phyloP scores from a whole-genome alignment of 1,140 invertebrate genomes.

The Drosophila nannoptera region DNA sequence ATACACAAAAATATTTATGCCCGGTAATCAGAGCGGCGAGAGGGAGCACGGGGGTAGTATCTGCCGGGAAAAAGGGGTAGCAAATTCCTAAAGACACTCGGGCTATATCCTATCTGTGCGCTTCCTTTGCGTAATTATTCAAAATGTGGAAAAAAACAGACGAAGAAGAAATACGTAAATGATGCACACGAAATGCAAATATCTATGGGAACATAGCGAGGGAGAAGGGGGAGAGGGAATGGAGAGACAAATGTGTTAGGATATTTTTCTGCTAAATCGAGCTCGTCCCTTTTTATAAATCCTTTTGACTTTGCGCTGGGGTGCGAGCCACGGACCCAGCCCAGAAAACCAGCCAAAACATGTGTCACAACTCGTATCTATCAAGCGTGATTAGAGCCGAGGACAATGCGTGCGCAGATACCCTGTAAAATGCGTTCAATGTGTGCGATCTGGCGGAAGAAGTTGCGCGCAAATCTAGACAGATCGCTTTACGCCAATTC shows the following conservation, averaged over 20 bases:
- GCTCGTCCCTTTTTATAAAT: constrained; percentile 58
- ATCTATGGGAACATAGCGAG: constrained; percentile 49
- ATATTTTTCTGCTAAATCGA: constrained; percentile 76
- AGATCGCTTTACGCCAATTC: no score
- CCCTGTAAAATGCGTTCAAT: constrained; percentile 15
- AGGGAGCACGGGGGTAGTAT: not conserved
- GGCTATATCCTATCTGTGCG: constrained; percentile 53
- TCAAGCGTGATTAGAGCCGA: constrained; percentile 28
- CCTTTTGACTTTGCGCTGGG: constrained; percentile 71
- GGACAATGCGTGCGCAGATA: not conserved
- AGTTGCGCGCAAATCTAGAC: no score
- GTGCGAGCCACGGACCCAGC: constrained; percentile 61
- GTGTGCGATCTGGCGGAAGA: not conserved
- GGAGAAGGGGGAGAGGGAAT: not conserved
- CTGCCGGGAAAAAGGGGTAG: constrained; percentile 46
- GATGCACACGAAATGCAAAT: constrained; percentile 71
- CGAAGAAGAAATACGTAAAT: constrained; percentile 49
- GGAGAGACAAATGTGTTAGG: constrained; percentile 53
- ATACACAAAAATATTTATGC: constrained; percentile 74
- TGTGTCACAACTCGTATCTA: constrained; percentile 69
- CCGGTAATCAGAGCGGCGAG: constrained; percentile 53
- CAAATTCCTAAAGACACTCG: constrained; percentile 36
- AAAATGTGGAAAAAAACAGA: constrained; percentile 46
- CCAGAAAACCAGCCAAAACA: constrained; percentile 18
- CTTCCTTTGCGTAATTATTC: constrained; percentile 70